phyloP scores from a whole-genome alignment of 2,113 vertebrate genomes.

The Orthonyx spaldingii region DNA sequence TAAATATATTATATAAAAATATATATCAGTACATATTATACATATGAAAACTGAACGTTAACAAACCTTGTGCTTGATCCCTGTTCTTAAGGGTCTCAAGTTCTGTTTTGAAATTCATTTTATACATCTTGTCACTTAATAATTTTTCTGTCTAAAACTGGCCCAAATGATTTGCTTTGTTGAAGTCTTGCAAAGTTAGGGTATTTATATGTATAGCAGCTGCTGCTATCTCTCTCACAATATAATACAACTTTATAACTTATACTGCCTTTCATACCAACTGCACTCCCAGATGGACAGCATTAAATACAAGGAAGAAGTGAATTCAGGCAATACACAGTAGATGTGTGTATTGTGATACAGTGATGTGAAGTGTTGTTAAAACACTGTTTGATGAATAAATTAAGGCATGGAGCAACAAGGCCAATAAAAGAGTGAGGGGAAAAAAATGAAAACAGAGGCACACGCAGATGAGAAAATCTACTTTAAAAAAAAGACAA shows the following conservation, averaged over 20 bases:
- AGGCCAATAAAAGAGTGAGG: neutral
- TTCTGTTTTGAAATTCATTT: neutral
- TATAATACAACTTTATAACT: slow-evolving; percentile 17
- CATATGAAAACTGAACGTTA: neutral
- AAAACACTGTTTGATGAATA: slow-evolving; percentile 14
- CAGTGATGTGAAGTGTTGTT: neutral
- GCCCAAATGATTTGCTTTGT: neutral
- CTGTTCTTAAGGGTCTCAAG: neutral
- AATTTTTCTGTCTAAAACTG: neutral
- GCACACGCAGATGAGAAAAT: neutral
- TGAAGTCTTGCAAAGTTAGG: neutral
- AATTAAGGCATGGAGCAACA: slow-evolving; percentile 15
- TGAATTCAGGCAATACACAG: neutral
- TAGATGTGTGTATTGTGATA: neutral
- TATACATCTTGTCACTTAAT: neutral
- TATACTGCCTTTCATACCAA: slow-evolving; percentile 6
- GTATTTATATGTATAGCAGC: neutral
- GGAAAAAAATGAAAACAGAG: neutral
- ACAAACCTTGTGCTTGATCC: neutral
- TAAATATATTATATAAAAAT: neutral
- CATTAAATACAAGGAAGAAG: neutral
- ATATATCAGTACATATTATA: neutral
- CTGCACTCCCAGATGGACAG: slow-evolving; percentile 1
- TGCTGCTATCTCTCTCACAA: neutral
- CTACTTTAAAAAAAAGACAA: neutral